Base-by-base conservation (phyloP, 2,888 invertebrate species). In the Clistopyga incitator region DNA sequence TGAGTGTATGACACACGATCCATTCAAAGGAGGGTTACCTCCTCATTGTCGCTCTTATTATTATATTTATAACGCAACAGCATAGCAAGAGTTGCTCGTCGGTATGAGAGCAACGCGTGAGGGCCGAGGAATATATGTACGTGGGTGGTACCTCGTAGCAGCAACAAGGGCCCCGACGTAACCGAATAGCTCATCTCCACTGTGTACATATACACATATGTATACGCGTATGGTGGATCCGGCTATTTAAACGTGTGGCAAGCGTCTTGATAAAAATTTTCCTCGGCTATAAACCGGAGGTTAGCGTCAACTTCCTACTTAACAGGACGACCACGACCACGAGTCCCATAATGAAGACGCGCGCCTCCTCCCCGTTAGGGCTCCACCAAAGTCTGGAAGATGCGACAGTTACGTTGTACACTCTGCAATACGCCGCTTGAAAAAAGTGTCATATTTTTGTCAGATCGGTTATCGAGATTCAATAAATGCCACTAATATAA, bases 301-400 rank as follows among this genome's bases (percentile, higher is more conserved):
- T 88, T 89, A 85, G 76, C 86, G 87, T 88, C 88, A 88, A 89
- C 89, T 92, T 92, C 90, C 92, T 91, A 89, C 89, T 92, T 91
- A 90, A 90, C 87, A 83, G 86, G 74, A 81, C 74, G 83, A 83
- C 84, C 81, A 84, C 86, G 85, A 83, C 78, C 78, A 83, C 78
- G 86, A 88, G 88, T 88, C 87, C 86, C 86, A 87, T 84, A 88
- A 86, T 88, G 86, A 87, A 87, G 87, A 84, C 87, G 87, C 87
- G 86, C 87, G 86, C 88, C 87, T 87, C n/a, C n/a, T n/a, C 86
- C 85, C 79, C 86, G 78, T 65, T 83, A 25, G 74, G 71, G 71
- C 78, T 84, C 64, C 20, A 42, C 59, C 29, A 47, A 34, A 18
- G 47, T 10, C 74, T 29, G 59, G 47, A 74, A 50, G 29, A 54